Evolutionary conservation across 2,113 vertebrate species (phyloP).

Genomic region (Sminthopsis crassicaudata): DNA sequence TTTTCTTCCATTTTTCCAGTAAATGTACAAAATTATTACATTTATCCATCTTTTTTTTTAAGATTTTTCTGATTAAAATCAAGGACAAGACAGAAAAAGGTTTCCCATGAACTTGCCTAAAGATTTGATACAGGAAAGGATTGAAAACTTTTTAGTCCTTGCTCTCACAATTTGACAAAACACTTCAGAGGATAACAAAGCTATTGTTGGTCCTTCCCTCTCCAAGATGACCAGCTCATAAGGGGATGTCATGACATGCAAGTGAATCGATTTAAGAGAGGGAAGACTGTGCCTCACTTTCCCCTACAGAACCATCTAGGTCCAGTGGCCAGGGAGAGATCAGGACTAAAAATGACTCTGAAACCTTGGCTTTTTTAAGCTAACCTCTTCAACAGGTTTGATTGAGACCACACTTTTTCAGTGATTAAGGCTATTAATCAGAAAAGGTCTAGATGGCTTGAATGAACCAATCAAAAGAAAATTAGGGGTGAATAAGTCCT

Average conservation of each 20-base stretch:
- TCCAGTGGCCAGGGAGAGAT: too few relatives aligned
- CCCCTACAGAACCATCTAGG: too few relatives aligned
- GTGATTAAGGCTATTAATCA: not conserved
- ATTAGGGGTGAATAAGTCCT: not conserved
- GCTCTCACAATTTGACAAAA: not conserved
- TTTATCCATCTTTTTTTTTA: not conserved
- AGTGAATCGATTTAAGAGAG: too few relatives aligned
- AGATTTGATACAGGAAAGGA: not conserved
- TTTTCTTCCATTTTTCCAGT: not conserved
- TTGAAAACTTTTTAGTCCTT: slow-evolving; percentile 26
- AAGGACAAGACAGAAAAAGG: slow-evolving; percentile 18
- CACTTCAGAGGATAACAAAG: slow-evolving; percentile 18
- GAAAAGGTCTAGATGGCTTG: not conserved
- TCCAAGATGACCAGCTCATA: too few relatives aligned
- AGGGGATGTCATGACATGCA: too few relatives aligned
- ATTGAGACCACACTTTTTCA: too few relatives aligned
- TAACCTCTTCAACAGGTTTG: too few relatives aligned
- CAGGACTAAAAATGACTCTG: too few relatives aligned
- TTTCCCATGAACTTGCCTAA: not conserved
- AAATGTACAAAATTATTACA: slow-evolving; percentile 21
- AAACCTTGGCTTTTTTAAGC: too few relatives aligned
- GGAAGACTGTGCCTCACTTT: too few relatives aligned
- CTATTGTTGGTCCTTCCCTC: too few relatives aligned
- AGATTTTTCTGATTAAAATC: slow-evolving; percentile 44
- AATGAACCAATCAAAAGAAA: not conserved